phyloP scores from a whole-genome alignment of 37 sponge, comb jelly and placozoan genomes.

The Cliona cf. orientalis region DNA sequence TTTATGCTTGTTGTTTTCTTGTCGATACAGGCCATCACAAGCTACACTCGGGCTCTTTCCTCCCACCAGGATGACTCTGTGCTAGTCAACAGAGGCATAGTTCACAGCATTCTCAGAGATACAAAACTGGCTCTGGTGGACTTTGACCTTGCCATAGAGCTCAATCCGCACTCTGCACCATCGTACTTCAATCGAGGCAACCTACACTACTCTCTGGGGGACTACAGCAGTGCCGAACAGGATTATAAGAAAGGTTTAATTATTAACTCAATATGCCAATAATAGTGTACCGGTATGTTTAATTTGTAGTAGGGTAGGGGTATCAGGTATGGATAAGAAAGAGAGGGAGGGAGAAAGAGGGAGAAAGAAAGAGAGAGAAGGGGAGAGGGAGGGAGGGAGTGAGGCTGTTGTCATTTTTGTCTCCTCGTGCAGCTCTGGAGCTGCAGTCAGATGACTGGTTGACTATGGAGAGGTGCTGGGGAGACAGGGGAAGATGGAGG shows the following conservation, averaged over 20 bases:
- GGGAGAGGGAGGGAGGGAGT: background rate
- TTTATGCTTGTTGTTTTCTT: too few species aligned
- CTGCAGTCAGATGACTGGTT: constrained; percentile 48
- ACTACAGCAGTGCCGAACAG: constrained; percentile 57
- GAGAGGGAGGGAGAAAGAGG: background rate
- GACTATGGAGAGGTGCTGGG: constrained; percentile 24
- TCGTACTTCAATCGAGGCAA: constrained; percentile 92
- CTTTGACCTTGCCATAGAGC: constrained; percentile 53
- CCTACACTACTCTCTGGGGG: constrained; percentile 55
- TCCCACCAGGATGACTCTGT: constrained; percentile 53
- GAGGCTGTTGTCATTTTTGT: background rate
- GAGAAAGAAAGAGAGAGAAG: background rate
- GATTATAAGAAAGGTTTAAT: constrained; percentile 83
- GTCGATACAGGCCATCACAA: constrained; percentile 30
- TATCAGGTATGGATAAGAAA: background rate
- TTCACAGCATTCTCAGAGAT: constrained; percentile 58
- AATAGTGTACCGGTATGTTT: background rate
- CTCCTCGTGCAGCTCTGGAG: constrained; percentile 52
- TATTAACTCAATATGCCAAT: background rate
- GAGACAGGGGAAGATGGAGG: background rate
- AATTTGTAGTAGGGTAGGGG: too few species aligned
- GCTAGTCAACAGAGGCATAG: constrained; percentile 73
- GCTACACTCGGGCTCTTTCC: constrained; percentile 70
- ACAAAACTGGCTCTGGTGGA: constrained; percentile 69
- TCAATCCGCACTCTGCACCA: constrained; percentile 84